phyloP scores from a whole-genome alignment of 2,113 vertebrate species.

The Illadopsis cleaveri region DNA sequence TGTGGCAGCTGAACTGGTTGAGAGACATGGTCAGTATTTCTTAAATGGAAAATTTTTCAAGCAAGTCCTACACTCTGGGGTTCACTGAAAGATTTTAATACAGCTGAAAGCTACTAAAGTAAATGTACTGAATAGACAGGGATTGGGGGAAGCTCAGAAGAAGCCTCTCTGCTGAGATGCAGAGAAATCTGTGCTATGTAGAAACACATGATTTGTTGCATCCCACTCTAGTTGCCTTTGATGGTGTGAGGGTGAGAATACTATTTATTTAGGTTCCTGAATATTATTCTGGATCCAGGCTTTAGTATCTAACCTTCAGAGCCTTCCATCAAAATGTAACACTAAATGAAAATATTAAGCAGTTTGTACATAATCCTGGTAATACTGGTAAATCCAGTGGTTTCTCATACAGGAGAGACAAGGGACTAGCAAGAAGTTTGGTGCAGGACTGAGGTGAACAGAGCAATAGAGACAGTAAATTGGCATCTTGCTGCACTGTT shows the following conservation, averaged over 20 bases:
- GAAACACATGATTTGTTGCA: background rate
- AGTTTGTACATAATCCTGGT: background rate
- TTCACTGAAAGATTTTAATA: background rate
- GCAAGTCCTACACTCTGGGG: background rate
- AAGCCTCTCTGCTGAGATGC: background rate
- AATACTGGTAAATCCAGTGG: background rate
- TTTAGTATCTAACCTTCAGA: background rate
- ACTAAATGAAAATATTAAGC: background rate
- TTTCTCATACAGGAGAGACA: background rate
- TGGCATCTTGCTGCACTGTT: background rate
- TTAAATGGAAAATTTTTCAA: background rate
- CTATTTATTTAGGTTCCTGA: background rate
- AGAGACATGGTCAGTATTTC: background rate
- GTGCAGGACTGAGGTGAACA: background rate
- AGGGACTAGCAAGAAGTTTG: background rate
- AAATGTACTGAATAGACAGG: background rate
- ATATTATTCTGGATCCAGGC: background rate
- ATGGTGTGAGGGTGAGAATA: background rate
- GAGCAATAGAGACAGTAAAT: background rate
- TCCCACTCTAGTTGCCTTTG: background rate
- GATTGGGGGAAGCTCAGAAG: background rate
- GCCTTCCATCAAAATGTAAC: background rate
- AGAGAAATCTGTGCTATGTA: background rate
- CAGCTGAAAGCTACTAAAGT: background rate
- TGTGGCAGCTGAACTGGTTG: background rate